Evolutionary conservation across 2,113 vertebrate species (phyloP), one percentile per base, ranked within the genome.

Genomic region (Siphamia tubifer): DNA sequence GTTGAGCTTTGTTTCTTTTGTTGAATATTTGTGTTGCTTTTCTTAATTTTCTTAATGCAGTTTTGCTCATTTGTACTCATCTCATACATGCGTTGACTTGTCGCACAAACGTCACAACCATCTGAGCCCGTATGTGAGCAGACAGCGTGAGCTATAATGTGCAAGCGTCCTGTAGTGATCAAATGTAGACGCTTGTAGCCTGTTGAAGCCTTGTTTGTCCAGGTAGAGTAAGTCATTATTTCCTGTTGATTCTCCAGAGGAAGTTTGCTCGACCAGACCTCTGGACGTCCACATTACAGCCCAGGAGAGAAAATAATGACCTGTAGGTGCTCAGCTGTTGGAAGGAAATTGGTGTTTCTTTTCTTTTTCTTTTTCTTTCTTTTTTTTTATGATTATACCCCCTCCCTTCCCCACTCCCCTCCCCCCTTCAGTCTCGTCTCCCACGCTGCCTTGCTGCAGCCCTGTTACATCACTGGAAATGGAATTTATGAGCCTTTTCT

Each of bases 381-480:
- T 48, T 13, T 52, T 52, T 77, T 69, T 53, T 79, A 69, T 77
- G 91, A 92, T 93, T 92, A 91, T 87, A 90, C 85, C 91, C 51
- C 53, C 54, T 69, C 49, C 42, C 19, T 12, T 2, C 54, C 12
- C 30, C 47, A 48, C 31, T n/a, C 15, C 44, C 72, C 23, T 34
- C 38, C 47, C 42, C 82, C 79, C 90, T 86, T 87, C 79, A 65
- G 74, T 63, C 82, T 80, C 75, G 86, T 83, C 93, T 84, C 88
- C 93, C 90, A 85, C 79, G 77, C 83, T 72, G 34, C 69, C 82
- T 68, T 68, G n/a, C 72, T 57, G 80, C 74, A 91, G 90, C 86
- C 69, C 77, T 87, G 90, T 93, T 85, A 87, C 91, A 92, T 95
- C 92, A 92, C 87, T 49, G 40, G 87, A 92, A 94, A 69, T 67